These are phyloP conservation scores for Ophion ellenae DNA, from an alignment of 2,888 invertebrate genomes.

Conservation along the genomic window DNA sequence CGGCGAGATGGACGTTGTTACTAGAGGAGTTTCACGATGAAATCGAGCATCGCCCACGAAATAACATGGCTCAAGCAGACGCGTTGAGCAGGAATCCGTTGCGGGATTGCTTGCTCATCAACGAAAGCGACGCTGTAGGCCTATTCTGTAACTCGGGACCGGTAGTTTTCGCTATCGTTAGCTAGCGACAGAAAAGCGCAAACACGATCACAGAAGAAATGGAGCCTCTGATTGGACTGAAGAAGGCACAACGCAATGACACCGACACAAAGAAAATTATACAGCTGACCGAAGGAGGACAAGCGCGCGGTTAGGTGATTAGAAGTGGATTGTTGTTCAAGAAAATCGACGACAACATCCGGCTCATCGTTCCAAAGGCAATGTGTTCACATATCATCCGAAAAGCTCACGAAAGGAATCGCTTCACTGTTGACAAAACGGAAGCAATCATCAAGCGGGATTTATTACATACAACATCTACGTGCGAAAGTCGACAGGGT, in stretches of 20 bases:
- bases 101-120: no score
- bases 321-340: conserved; percentile 56
- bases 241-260: background rate
- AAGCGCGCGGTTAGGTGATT: no score
- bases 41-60: conserved; percentile 65
- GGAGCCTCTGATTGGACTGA: background rate
- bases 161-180: background rate
- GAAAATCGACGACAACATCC: conserved; percentile 45
- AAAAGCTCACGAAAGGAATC: conserved; percentile 61
- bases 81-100: conserved; percentile 64
- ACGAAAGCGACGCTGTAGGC: background rate
- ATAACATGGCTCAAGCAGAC: conserved; percentile 67
- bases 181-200: background rate
- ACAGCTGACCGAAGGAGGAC: no score
- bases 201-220: background rate
- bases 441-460: conserved; percentile 60
- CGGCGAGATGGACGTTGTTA: conserved; percentile 23
- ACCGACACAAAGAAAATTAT: no score
- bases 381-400: conserved; percentile 59
- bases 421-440: conserved; percentile 61
- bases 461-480: conserved; percentile 52
- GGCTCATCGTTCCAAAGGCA: conserved; percentile 55
- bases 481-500: conserved; percentile 52
- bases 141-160: no score
- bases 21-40: conserved; percentile 65